Evolutionary conservation across 1,140 invertebrate genomes (phyloP).

Genomic region (Trichonephila clavipes): DNA sequence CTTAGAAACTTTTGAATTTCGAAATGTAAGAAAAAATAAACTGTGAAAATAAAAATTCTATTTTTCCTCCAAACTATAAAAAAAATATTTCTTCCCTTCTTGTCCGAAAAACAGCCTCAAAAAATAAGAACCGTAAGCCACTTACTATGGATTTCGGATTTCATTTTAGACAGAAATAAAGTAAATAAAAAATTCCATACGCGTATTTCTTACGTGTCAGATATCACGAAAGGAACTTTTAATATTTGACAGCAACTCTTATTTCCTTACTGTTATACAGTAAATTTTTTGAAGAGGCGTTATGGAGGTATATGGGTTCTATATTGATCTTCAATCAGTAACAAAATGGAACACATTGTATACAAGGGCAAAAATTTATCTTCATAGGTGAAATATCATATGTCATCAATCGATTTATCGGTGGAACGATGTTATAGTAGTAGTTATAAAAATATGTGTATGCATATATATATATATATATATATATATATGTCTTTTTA

Average conservation of each 20-base stretch:
- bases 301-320: not conserved
- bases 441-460: too few species aligned
- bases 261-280: not conserved
- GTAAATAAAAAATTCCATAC: not conserved
- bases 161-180: not conserved
- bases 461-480: too few species aligned
- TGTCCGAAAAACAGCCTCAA: not conserved
- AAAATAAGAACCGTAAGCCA: not conserved
- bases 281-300: not conserved
- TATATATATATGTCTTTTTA: too few species aligned
- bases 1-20: too few species aligned
- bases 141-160: conserved; percentile 1
- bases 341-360: not conserved
- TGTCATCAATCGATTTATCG: not conserved
- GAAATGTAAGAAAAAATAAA: not conserved
- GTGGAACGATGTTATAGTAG: too few species aligned
- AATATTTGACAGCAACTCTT: not conserved
- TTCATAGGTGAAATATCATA: not conserved
- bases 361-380: not conserved
- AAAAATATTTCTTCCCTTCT: not conserved
- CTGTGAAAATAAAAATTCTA: not conserved
- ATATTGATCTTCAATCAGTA: not conserved
- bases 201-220: not conserved
- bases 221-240: not conserved
- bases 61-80: not conserved